Conservation (phyloP, 1,140 invertebrate genomes). For the Steinernema feltiae region DNA sequence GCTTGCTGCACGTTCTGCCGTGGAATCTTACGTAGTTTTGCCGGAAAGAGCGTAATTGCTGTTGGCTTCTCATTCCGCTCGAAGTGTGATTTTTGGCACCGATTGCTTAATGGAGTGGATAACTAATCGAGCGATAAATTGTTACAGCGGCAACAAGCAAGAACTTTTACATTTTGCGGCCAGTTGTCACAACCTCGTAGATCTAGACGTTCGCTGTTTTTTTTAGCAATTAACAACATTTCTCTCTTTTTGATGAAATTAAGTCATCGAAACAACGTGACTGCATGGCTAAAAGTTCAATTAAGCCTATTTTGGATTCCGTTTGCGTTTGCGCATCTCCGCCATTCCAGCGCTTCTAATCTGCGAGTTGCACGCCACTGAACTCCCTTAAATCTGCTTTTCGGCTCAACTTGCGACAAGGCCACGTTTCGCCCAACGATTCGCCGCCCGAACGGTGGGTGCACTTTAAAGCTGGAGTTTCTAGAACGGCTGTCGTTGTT, state of each 20-base stretch:
- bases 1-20: too few species aligned
- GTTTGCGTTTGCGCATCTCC: background rate
- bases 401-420: background rate
- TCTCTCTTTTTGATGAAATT: background rate
- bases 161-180: background rate
- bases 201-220: background rate
- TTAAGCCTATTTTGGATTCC: background rate
- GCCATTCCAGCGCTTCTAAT: background rate
- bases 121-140: slow-evolving; percentile 3
- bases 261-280: background rate
- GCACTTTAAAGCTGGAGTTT: background rate
- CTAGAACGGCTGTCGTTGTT: background rate
- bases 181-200: background rate
- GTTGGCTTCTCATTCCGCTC: background rate
- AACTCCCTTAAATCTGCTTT: background rate
- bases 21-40: background rate
- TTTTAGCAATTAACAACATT: background rate
- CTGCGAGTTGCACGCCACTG: too few species aligned
- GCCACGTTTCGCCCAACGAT: background rate
- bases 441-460: background rate
- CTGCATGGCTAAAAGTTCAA: background rate
- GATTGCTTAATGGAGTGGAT: slow-evolving; percentile 4
- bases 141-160: slow-evolving; percentile 9
- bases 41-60: background rate
- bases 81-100: slow-evolving; percentile 1